Percentiles rank a stretch among this genome's conserved stretches.
These are phyloP conservation scores for Panzeria rudis DNA, from an alignment of 2,888 invertebrate species.

Conservation along the genomic window DNA sequence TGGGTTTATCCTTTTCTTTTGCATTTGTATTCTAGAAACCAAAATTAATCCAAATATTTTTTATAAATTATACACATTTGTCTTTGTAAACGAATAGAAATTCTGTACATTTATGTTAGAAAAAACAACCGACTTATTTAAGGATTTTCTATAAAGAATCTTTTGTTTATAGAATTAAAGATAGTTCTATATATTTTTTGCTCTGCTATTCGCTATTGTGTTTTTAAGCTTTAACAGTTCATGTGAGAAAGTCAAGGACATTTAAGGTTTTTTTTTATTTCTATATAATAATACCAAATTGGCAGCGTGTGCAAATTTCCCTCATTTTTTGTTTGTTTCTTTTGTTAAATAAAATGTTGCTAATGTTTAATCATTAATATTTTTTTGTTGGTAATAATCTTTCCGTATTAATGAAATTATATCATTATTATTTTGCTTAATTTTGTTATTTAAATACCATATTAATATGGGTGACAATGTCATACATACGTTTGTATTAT, in stretches of 20 bases:
- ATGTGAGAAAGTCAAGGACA: conserved; percentile 26
- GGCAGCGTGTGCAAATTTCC: not conserved
- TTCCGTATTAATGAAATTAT: conserved; percentile 58
- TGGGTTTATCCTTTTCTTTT: conserved; percentile 26
- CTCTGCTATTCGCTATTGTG: conserved; percentile 8
- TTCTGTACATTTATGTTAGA: not conserved
- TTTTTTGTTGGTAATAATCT: conserved; percentile 51
- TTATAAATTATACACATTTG: conserved; percentile 69
- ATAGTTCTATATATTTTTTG: not conserved
- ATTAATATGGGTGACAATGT: not conserved
- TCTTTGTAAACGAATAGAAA: conserved; percentile 40
- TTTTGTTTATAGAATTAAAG: conserved; percentile 30
- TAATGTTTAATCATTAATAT: conserved; percentile 67
- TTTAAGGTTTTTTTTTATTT: conserved; percentile 1
- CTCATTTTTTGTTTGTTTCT: not conserved
- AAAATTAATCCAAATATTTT: conserved; percentile 50
- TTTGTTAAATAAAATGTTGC: conserved; percentile 22
- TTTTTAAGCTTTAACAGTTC: not conserved
- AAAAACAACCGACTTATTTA: not conserved
- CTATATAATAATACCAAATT: not conserved
- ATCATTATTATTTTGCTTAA: conserved; percentile 14
- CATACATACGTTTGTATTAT: not conserved
- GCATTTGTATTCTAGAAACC: not conserved
- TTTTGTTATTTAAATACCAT: conserved; percentile 12
- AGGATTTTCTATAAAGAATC: not conserved